Percentiles rank a stretch among this genome's conserved stretches.
Evolutionary conservation across 2,797 vertebrate genomes (phyloP).

Genomic region (Brotula barbata): DNA sequence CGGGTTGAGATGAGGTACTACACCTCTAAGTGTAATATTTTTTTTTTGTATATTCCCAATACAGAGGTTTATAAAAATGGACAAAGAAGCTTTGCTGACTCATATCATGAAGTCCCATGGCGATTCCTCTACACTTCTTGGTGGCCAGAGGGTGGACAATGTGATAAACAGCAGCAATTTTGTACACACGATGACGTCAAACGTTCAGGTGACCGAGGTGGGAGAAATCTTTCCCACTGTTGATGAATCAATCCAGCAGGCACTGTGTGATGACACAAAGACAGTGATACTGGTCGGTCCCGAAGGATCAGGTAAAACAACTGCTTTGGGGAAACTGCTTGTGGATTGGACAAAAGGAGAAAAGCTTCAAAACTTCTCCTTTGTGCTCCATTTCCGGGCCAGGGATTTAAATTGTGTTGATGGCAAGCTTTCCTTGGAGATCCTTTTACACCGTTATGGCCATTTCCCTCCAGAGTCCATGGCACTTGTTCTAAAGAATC

Average conservation of each 20-base stretch:
- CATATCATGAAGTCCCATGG: constrained; percentile 37
- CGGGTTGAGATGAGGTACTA: too few species aligned
- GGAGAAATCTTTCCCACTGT: constrained; percentile 8
- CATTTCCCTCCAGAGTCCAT: constrained; percentile 40
- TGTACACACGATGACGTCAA: constrained; percentile 37
- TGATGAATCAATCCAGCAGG: constrained; percentile 48
- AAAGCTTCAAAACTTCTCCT: constrained; percentile 65
- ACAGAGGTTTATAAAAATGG: constrained; percentile 45
- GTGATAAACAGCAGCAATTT: constrained; percentile 63
- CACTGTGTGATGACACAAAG: constrained; percentile 35
- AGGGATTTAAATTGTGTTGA: constrained; percentile 46
- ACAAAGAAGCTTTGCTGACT: constrained; percentile 56
- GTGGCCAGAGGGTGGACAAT: constrained; percentile 58
- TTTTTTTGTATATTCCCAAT: constrained; percentile 2
- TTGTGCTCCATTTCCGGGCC: constrained; percentile 70
- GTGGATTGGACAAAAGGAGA: constrained; percentile 70
- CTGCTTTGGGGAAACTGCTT: constrained; percentile 72
- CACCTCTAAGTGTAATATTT: constrained; percentile 2
- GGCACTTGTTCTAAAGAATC: constrained; percentile 46
- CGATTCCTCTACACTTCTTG: constrained; percentile 49
- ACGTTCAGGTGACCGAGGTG: background rate
- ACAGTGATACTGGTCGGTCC: constrained; percentile 67
- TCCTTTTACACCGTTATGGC: constrained; percentile 51
- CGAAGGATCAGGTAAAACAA: constrained; percentile 79
- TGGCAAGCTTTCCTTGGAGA: constrained; percentile 59